phyloP scores from a whole-genome alignment of 2,888 invertebrate genomes.

The Phyllotreta striolata region DNA sequence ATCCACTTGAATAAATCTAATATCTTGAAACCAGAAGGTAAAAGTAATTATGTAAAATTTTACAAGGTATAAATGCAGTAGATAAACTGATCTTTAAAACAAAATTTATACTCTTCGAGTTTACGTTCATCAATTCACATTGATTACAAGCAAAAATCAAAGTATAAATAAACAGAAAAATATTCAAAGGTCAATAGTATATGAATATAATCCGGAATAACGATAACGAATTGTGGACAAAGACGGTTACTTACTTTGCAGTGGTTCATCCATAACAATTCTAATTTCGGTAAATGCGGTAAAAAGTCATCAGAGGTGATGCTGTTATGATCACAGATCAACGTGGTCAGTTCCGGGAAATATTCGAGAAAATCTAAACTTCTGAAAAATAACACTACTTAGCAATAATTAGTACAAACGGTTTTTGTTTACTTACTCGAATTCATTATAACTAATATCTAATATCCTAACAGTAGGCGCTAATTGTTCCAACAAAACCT shows the following conservation, averaged over 20 bases:
- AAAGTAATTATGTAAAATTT: conserved; percentile 7
- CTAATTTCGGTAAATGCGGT: conserved; percentile 75
- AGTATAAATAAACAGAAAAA: conserved; percentile 1
- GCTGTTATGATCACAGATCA: conserved; percentile 84
- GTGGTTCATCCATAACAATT: conserved; percentile 79
- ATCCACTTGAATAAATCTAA: conserved; percentile 73
- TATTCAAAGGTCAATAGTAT: conserved; percentile 22
- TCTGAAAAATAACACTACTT: conserved; percentile 62
- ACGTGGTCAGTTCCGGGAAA: conserved; percentile 76
- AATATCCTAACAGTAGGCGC: conserved; percentile 69
- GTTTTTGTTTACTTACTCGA: conserved; percentile 65
- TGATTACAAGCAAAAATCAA: no score
- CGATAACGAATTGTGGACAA: no score
- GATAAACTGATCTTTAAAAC: no score
- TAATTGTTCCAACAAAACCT: conserved; percentile 70
- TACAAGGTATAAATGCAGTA: no score
- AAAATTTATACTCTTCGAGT: not conserved
- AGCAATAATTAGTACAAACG: not conserved
- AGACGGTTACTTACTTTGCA: conserved; percentile 65
- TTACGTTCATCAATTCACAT: no score
- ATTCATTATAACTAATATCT: conserved; percentile 77
- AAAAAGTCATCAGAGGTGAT: conserved; percentile 74
- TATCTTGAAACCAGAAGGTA: conserved; percentile 36
- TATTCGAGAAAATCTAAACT: conserved; percentile 76
- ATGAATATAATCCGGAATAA: not conserved